Evolutionary conservation across 1,140 invertebrate genomes (phyloP).

Genomic region (Drosophila aff.): DNA sequence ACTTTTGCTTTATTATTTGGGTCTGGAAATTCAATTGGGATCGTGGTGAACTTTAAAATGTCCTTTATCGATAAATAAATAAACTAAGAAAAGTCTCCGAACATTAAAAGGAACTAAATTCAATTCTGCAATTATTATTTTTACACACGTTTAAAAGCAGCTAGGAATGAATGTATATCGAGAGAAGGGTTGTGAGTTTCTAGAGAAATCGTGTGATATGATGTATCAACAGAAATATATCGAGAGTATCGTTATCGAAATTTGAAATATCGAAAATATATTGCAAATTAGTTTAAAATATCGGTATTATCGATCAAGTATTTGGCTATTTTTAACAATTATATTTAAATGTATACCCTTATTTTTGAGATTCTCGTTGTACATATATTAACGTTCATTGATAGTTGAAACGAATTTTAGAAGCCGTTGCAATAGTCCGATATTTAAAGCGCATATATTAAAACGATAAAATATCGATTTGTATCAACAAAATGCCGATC

Average conservation of each 20-base stretch:
- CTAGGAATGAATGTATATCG: no score
- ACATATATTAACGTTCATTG: no score
- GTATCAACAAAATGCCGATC: not conserved
- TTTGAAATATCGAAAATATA: not conserved
- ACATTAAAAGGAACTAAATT: not conserved
- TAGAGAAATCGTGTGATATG: not conserved
- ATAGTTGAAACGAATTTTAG: no score
- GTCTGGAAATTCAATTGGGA: not conserved
- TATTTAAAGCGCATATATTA: not conserved
- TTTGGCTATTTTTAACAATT: no score
- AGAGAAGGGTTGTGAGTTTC: no score
- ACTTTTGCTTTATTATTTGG: conserved; percentile 4
- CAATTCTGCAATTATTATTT: not conserved
- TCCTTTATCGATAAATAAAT: not conserved
- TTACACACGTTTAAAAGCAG: no score
- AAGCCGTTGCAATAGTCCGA: no score
- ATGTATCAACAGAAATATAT: not conserved
- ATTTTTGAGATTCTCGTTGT: no score
- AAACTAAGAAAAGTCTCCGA: not conserved
- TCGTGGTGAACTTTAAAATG: not conserved
- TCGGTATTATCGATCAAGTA: not conserved
- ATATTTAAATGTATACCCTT: no score
- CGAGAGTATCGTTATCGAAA: not conserved
- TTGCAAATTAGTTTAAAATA: not conserved
- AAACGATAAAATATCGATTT: not conserved